phyloP scores from a whole-genome alignment of 1,140 invertebrate genomes.

The Papilio glaucus region DNA sequence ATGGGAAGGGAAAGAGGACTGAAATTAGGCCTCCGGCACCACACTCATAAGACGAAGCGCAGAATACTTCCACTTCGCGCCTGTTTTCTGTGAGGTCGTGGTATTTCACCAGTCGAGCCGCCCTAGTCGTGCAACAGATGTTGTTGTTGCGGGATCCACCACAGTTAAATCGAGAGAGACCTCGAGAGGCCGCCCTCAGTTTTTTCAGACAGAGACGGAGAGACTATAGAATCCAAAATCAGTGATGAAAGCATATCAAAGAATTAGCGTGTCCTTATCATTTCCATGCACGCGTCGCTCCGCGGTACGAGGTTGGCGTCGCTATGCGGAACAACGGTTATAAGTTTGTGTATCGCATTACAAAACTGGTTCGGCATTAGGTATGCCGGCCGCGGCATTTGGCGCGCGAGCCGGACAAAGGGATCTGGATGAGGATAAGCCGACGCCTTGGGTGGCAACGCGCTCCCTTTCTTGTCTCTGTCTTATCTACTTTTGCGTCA shows the following conservation, averaged over 20 bases:
- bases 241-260: neutral
- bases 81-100: too few species aligned
- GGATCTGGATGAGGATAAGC: conserved; percentile 69
- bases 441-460: conserved; percentile 65
- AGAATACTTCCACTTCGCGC: too few species aligned
- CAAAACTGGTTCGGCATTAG: conserved; percentile 61
- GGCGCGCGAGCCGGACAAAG: conserved; percentile 57
- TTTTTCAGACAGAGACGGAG: too few species aligned
- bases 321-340: conserved; percentile 62
- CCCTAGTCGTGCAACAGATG: too few species aligned
- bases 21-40: too few species aligned
- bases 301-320: neutral
- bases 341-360: conserved; percentile 65
- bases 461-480: conserved; percentile 42
- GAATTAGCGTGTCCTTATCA: conserved; percentile 10
- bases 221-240: neutral
- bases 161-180: too few species aligned
- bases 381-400: conserved; percentile 65
- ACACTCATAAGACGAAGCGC: too few species aligned
- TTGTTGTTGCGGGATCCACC: too few species aligned
- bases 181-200: too few species aligned
- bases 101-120: too few species aligned
- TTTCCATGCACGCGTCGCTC: conserved; percentile 3
- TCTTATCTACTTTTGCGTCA: conserved; percentile 7
- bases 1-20: too few species aligned